Evolutionary conservation across 2,888 invertebrate genomes (phyloP).

Genomic region (Drosophila infuscata): DNA sequence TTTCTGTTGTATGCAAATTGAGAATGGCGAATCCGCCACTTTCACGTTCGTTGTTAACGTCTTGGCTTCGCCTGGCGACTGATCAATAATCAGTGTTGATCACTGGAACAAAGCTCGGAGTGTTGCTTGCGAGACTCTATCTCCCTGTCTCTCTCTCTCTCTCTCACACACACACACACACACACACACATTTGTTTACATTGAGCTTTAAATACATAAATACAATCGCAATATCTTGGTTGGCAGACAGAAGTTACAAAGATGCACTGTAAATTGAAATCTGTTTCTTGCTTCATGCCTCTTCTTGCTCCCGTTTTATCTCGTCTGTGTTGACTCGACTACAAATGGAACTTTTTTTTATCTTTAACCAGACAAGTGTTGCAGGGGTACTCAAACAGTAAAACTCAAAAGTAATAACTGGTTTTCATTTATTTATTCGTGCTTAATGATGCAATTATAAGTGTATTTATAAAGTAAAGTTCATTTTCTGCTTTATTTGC

Average conservation of each 20-base stretch:
- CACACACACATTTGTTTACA: constrained; percentile 38
- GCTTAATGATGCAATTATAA: constrained; percentile 2
- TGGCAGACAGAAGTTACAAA: constrained; percentile 20
- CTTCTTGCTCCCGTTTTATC: constrained; percentile 38
- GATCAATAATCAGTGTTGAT: constrained; percentile 22
- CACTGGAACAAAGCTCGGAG: constrained; percentile 14
- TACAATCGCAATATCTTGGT: constrained; percentile 20
- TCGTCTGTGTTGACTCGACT: constrained; percentile 45
- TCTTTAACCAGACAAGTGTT: constrained; percentile 38
- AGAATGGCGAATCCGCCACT: constrained; percentile 5
- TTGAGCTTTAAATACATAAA: constrained; percentile 49
- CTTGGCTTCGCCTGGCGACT: constrained; percentile 27
- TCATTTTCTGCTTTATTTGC: neutral
- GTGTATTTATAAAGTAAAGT: neutral
- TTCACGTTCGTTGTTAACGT: constrained; percentile 11
- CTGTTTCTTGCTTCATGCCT: constrained; percentile 33
- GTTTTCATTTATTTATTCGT: constrained; percentile 1
- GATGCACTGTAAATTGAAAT: constrained; percentile 56
- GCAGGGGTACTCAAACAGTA: constrained; percentile 24
- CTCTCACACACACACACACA: no score
- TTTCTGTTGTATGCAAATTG: constrained; percentile 14
- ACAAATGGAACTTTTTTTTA: constrained; percentile 49
- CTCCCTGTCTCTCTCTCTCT: neutral
- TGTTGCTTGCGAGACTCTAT: neutral
- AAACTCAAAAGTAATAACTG: neutral